phyloP scores from a whole-genome alignment of 2,888 invertebrate genomes.

The Trachelus tabidus region DNA sequence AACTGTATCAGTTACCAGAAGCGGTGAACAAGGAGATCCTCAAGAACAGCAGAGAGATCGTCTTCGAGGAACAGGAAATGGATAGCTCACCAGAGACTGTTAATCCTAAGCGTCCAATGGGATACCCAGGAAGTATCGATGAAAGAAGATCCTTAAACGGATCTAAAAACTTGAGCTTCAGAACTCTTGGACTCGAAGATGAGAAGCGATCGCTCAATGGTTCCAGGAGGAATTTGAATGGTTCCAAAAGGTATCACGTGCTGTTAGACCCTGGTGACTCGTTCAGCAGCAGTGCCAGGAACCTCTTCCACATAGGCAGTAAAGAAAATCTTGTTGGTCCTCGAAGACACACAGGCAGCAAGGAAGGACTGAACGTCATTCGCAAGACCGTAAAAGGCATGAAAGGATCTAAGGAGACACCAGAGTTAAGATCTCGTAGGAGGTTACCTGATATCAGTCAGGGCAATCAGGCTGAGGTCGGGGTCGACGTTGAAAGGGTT shows the following conservation, averaged over 20 bases:
- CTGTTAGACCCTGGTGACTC: constrained; percentile 38
- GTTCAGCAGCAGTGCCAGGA: constrained; percentile 32
- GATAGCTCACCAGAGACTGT: constrained; percentile 22
- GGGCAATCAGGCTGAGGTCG: constrained; percentile 17
- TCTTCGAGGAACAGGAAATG: constrained; percentile 44
- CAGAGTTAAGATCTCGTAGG: constrained; percentile 66
- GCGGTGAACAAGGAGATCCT: constrained; percentile 50
- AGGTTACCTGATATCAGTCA: neutral
- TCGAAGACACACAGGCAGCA: constrained; percentile 43
- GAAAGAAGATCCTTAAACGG: constrained; percentile 32
- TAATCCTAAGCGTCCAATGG: constrained; percentile 17
- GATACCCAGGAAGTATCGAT: constrained; percentile 24
- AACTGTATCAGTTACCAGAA: constrained; percentile 49
- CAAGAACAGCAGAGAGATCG: constrained; percentile 50
- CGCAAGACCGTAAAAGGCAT: constrained; percentile 68
- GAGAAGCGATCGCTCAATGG: constrained; percentile 44
- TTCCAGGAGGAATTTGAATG: constrained; percentile 36
- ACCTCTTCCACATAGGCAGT: constrained; percentile 25
- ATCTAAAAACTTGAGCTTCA: constrained; percentile 27
- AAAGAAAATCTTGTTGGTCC: constrained; percentile 35
- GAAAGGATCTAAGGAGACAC: constrained; percentile 68
- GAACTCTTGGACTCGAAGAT: constrained; percentile 35
- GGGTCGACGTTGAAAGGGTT: constrained; percentile 31
- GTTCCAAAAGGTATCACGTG: constrained; percentile 42
- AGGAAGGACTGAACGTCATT: constrained; percentile 65